phyloP scores from a whole-genome alignment of 2,888 invertebrate genomes.

The Caenorhabditis sp. region DNA sequence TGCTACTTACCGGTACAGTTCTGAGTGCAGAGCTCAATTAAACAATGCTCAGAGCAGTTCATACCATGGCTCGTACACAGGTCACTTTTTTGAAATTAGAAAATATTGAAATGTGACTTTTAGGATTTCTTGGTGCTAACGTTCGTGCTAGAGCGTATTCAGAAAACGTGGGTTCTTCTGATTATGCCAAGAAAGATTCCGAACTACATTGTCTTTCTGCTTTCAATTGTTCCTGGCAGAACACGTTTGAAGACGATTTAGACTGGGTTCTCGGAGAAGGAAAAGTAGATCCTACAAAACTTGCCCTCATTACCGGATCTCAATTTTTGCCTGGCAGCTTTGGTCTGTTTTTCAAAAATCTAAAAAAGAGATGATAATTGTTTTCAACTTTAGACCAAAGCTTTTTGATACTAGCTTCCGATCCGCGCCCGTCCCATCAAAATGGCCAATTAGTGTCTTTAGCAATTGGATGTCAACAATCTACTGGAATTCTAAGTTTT shows the following conservation, averaged over 20 bases:
- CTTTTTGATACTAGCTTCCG: conserved; percentile 73
- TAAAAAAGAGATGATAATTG: not conserved
- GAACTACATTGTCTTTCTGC: conserved; percentile 68
- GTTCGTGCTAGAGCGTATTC: conserved; percentile 72
- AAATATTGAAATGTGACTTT: not conserved
- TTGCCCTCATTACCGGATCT: conserved; percentile 73
- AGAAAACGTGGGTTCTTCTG: conserved; percentile 54
- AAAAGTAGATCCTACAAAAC: conserved; percentile 67
- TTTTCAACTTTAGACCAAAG: conserved; percentile 56
- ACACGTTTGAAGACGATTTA: conserved; percentile 70
- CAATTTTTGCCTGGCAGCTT: conserved; percentile 68
- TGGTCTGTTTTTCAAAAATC: conserved; percentile 13
- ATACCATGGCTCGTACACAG: conserved; percentile 45
- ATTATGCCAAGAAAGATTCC: conserved; percentile 66
- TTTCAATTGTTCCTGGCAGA: conserved; percentile 71
- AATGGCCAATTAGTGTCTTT: conserved; percentile 71
- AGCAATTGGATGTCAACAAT: conserved; percentile 76
- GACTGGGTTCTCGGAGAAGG: conserved; percentile 76
- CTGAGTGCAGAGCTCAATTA: conserved; percentile 58
- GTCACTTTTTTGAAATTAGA: not conserved
- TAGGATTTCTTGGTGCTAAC: conserved; percentile 70
- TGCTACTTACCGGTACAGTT: conserved; percentile 65
- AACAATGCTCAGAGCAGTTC: conserved; percentile 25
- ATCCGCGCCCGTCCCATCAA: conserved; percentile 68
- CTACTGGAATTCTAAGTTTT: conserved; percentile 72